These are phyloP conservation scores for Dryas iulia DNA, from an alignment of 1,140 invertebrate species.

Conservation along the genomic window DNA sequence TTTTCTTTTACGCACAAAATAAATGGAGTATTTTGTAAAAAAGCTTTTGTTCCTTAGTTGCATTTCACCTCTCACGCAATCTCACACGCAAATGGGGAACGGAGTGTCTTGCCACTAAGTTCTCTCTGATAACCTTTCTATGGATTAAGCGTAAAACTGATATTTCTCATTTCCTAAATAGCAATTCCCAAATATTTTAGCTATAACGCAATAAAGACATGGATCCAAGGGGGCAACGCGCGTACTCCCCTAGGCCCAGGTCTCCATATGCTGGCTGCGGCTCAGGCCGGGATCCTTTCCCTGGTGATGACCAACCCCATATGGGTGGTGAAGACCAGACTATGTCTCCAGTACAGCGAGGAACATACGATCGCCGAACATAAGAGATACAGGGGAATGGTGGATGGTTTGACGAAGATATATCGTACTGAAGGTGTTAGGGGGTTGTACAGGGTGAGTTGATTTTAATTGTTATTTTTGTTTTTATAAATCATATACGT, in stretches of 20 bases:
- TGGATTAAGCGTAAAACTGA: too few relatives aligned
- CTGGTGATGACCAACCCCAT: slow-evolving; percentile 97
- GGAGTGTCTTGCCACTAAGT: too few relatives aligned
- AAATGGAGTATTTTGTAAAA: too few relatives aligned
- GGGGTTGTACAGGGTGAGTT: slow-evolving; percentile 93
- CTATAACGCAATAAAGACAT: slow-evolving; percentile 96
- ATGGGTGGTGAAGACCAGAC: slow-evolving; percentile 97
- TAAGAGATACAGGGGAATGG: slow-evolving; percentile 91
- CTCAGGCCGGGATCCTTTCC: slow-evolving; percentile 95
- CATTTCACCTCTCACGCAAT: too few relatives aligned
- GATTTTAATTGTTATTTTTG: too few relatives aligned
- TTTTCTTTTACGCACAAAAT: too few relatives aligned
- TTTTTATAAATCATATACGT: too few relatives aligned
- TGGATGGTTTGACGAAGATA: slow-evolving; percentile 95
- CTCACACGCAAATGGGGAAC: too few relatives aligned
- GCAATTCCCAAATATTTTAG: slow-evolving; percentile 80
- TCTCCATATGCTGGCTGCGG: slow-evolving; percentile 94
- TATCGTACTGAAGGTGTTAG: slow-evolving; percentile 93
- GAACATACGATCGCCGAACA: slow-evolving; percentile 73
- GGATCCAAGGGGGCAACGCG: slow-evolving; percentile 91
- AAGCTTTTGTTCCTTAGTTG: too few relatives aligned
- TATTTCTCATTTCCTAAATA: too few relatives aligned
- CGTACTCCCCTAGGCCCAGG: slow-evolving; percentile 89
- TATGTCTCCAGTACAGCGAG: slow-evolving; percentile 90
- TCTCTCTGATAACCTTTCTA: too few relatives aligned